Conservation (phyloP, 35 echinoderm and acorn worm species). For the Eucidaris tribuloides region DNA sequence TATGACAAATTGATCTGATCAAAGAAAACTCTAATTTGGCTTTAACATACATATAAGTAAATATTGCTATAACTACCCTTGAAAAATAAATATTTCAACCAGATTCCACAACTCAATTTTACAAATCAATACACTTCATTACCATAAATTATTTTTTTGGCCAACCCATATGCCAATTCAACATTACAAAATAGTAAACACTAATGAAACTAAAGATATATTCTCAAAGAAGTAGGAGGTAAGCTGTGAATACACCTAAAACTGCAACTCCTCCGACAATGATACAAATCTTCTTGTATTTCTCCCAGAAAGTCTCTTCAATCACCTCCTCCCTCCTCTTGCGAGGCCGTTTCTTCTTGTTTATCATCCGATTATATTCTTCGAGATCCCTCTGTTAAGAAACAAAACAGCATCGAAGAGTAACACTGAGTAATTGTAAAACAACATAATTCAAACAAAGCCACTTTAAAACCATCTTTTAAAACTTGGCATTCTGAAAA, state of each 20-base stretch:
- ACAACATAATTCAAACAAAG: neutral
- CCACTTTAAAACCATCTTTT: neutral
- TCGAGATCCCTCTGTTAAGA: slow-evolving; percentile 31
- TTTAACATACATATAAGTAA: too few species aligned
- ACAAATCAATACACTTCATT: too few species aligned
- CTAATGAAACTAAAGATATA: too few species aligned
- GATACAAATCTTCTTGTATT: neutral
- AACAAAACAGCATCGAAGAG: neutral
- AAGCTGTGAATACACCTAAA: neutral
- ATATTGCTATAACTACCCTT: too few species aligned
- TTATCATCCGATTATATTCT: slow-evolving; percentile 44
- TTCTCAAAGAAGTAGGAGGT: neutral
- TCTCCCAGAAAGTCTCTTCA: slow-evolving; percentile 16
- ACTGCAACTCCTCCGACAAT: neutral
- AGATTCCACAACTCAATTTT: too few species aligned
- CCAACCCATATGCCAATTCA: too few species aligned
- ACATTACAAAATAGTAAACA: too few species aligned
- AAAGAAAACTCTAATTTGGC: too few species aligned
- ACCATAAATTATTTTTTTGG: too few species aligned
- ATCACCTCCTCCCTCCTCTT: slow-evolving; percentile 26
- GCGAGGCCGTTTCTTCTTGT: slow-evolving; percentile 34
- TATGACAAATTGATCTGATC: too few species aligned
- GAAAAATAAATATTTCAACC: too few species aligned
- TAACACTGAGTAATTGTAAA: neutral
- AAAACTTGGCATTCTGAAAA: too few species aligned